Evolutionary conservation across 2,888 invertebrate species (phyloP), one percentile per base, ranked within the genome.

Genomic region (Pseudeuparius sepicola): DNA sequence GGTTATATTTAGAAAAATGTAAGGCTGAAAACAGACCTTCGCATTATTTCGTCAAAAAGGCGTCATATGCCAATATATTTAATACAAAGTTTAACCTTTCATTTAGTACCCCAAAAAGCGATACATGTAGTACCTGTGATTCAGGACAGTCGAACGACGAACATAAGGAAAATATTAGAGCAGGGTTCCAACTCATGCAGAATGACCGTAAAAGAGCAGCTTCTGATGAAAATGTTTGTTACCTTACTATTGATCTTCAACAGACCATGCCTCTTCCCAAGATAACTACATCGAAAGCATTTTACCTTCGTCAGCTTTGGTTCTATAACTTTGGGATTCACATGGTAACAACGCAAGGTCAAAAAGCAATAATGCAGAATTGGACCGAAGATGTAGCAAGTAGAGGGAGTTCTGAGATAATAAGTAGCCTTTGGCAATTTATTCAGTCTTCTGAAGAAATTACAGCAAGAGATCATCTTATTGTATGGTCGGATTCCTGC

Each of bases 401-500:
- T n/a, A 24, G 31, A 14, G 40, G 34, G 9, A 27, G 24, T 23
- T n/a, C 12, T 6, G 35, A 35, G 32, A 15, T 32, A 15, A 17
- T 10, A 15, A 37, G 35, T 16, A 37, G 26, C 6, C 13, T 40
- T 10, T 13, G 14, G 3, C n/a, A 20, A 20, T 20, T 20, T 12
- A 27, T 42, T 16, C 43, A 45, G 24, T 30, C 41, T 20, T 27
- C 41, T 20, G 20, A 14, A 15, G 14, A 32, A 23, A 28, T 31
- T 9, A 34, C 14, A 17, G 38, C 41, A 26, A 42, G 32, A 11
- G 37, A 36, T 4, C 33, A 39, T 31, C 26, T 48, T 23, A 37
- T 47, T 24, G 34, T 42, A 10, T 48, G 46, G 39, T 45, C 45
- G 10, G 47, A 48, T 32, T 52, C 52, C 18, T 54, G 51, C 37